Evolutionary conservation across 1,140 invertebrate genomes (phyloP), one percentile per base, ranked within the genome.

Genomic region (Brachionus plicatilis): DNA sequence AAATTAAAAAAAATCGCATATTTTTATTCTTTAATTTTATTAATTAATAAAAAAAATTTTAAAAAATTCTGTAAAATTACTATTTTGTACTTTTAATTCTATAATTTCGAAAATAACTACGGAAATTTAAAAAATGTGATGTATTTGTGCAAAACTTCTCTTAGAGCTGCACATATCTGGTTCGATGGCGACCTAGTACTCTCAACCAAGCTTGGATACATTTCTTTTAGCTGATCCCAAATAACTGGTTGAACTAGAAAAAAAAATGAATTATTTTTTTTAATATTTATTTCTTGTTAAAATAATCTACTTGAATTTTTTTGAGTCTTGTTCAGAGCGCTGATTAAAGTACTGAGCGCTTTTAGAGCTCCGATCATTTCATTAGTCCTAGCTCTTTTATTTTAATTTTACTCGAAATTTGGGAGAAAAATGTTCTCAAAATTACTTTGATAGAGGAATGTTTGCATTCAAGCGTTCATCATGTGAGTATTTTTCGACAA

Each of bases 361-460:
- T 97, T 96, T 37, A 98, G 88, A n/a, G 97, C 96, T 90, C 97
- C 97, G 50, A 95, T 95, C 88, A 98, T 96, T 91, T 98, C 96
- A 3, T 95, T 96, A 78, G 97, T 91, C 83, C 96, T 92, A 87
- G 96, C 95, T 88, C 96, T 96, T 90, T 84, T 91, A 88, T 68
- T 70, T 50, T 65, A 65, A 79, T 45, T 53, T 20, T 43, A 43
- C 12, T 17, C 85, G 33, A 33, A 60, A 37, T 37, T 41, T 24
- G 14, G 8, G 37, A 37, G 6, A n/a, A 66, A 76, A 29, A 41
- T 43, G 27, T 33, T n/a, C 50, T 24, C 17, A n/a, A 47, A 24
- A 85, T 84, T 90, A 95, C 94, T 94, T 94, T 12, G 95, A 94
- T 80, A 97, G 90, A 0, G 94, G 94, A 89, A 94, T 95, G 89